Base-by-base conservation (phyloP, 2,888 invertebrate species). In the Catocala sponsa region DNA sequence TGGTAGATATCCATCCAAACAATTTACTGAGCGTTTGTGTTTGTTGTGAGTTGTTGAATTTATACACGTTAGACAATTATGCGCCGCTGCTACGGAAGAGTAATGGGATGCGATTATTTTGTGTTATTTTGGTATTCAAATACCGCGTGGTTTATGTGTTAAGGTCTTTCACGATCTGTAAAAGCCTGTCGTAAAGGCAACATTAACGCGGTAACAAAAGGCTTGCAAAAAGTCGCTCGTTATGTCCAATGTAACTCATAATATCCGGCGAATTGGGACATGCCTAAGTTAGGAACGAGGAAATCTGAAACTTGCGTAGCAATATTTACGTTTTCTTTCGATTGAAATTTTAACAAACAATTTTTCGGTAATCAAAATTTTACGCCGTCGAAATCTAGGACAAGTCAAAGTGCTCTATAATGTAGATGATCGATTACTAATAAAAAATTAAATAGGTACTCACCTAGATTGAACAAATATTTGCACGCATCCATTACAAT, bases 241-340 rank as follows among this genome's bases (percentile, higher is more conserved):
- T 79, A 79, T 69, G 76, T 65, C 70, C 74, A 77, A 78, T 74
- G 79, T 61, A 62, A 68, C 73, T 70, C 67, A 80, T 85, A 81
- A 75, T 80, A 80, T 78, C 70, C 72, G 69, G 66, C 68, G 65
- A 79, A 79, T 80, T 84, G 76, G 74, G 75, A 74, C 78, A 79
- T 65, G 4, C 13, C 5, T 12, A 13, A 65, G 43, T 65, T 59
- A 15, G 56, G 32, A 50, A 48, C 48, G 57, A 56, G 50, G 66
- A 41, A 67, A 78, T 75, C 48, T 65, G 53, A 62, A 15, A 61
- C 64, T 68, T 66, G 32, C 4, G 65, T 43, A 42, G 55, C 32
- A 35, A 33, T 25, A 25, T 25, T 61, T 72, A n/a, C 12, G 55
- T 47, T 72, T 46, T 38, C 72, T 73, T 72, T 62, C 5, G 32